Conservation (phyloP, 30 jellyfish, hydroid and myxozoan genomes). For the Hydractinia echinata region DNA sequence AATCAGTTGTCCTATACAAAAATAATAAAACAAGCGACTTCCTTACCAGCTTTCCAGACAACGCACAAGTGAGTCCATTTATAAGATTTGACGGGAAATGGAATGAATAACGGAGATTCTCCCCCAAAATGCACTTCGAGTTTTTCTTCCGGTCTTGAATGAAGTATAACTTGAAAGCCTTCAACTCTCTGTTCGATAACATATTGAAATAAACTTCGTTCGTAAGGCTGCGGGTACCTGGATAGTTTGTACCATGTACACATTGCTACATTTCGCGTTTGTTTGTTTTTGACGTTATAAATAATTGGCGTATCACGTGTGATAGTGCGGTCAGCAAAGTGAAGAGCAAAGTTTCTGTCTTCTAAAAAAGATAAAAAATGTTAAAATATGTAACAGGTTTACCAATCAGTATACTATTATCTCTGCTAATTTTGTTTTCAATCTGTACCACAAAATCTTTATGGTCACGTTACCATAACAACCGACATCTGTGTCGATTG, state of each 20-base stretch:
- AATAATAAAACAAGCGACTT: background rate
- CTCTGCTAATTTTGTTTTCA: no score
- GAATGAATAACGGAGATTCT: slow-evolving; percentile 3
- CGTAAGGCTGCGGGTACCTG: background rate
- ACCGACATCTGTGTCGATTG: no score
- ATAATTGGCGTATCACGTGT: slow-evolving; percentile 5
- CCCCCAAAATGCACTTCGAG: slow-evolving; percentile 11
- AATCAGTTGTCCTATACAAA: background rate
- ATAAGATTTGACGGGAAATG: background rate
- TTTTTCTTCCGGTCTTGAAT: background rate
- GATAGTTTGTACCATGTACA: background rate
- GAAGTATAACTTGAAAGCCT: slow-evolving; percentile 11
- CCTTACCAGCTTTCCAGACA: slow-evolving; percentile 9
- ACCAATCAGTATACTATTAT: no score
- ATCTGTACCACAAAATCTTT: no score
- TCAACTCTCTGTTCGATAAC: slow-evolving; percentile 9
- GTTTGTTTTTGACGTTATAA: slow-evolving; percentile 11
- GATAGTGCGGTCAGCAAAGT: background rate
- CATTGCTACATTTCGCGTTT: background rate
- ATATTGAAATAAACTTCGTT: slow-evolving; percentile 9
- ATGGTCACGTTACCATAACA: no score
- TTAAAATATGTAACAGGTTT: no score
- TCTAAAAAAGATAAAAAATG: background rate
- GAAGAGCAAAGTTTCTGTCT: slow-evolving; percentile 1
- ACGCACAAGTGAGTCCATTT: slow-evolving; percentile 5